phyloP scores from a whole-genome alignment of 1,140 invertebrate genomes.

The Aphaenogaster floridana region DNA sequence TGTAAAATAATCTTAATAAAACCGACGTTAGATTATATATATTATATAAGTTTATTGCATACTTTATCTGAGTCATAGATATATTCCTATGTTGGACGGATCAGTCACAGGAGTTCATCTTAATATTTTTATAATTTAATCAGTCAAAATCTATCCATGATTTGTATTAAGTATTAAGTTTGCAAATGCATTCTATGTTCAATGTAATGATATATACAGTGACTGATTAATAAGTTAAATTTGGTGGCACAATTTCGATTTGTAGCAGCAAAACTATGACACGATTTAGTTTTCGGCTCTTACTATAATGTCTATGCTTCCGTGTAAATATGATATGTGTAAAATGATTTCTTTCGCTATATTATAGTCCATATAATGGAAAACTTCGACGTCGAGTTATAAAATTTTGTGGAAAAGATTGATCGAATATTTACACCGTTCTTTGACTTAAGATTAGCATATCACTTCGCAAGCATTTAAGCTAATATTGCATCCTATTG shows the following conservation, averaged over 20 bases:
- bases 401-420: constrained; percentile 60
- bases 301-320: not conserved
- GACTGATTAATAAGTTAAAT: constrained; percentile 27
- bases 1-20: constrained; percentile 31
- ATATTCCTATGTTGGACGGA: constrained; percentile 19
- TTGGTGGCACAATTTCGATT: constrained; percentile 9
- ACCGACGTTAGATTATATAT: not conserved
- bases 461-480: not conserved
- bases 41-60: constrained; percentile 59
- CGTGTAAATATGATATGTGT: not conserved
- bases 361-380: constrained; percentile 43
- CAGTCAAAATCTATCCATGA: constrained; percentile 10
- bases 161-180: constrained; percentile 23
- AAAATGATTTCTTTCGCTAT: constrained; percentile 1
- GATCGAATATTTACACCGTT: constrained; percentile 61
- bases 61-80: constrained; percentile 27
- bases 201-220: constrained; percentile 68
- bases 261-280: not conserved
- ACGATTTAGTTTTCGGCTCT: not conserved
- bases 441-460: constrained; percentile 7
- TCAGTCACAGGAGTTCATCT: constrained; percentile 18
- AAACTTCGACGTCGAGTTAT: constrained; percentile 26
- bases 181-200: constrained; percentile 1
- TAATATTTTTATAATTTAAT: constrained; percentile 22
- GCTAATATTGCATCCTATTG: constrained; percentile 42